A percentile compares a stretch with the other conserved stretches of the same genome.
phyloP scores from a whole-genome alignment of 92 coral and sea anemone genomes.

The Chrysogorgia sp. region DNA sequence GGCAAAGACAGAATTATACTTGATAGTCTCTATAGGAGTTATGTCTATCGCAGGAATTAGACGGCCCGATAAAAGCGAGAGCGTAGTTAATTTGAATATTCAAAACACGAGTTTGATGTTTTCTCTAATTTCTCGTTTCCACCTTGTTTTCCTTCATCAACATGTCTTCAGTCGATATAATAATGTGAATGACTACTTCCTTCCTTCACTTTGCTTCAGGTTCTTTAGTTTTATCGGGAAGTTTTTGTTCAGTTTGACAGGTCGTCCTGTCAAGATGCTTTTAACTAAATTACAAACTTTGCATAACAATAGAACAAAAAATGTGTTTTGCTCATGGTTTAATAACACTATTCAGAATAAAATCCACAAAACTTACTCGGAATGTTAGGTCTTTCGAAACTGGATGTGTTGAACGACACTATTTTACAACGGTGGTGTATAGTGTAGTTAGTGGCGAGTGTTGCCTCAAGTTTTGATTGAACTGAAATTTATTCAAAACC shows the following conservation, averaged over 20 bases:
- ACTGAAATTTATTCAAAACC: neutral
- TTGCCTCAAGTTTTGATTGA: neutral
- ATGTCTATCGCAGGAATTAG: neutral
- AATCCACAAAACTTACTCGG: neutral
- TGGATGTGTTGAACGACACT: too few relatives aligned
- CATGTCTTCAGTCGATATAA: neutral
- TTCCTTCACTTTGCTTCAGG: neutral
- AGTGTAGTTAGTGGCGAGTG: too few relatives aligned
- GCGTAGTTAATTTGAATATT: conserved; percentile 33
- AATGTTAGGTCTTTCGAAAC: too few relatives aligned
- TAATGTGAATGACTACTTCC: neutral
- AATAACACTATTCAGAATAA: conserved; percentile 61
- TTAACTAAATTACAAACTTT: conserved; percentile 98
- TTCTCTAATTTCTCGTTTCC: conserved; percentile 16
- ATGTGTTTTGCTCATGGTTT: conserved; percentile 94
- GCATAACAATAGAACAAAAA: conserved; percentile 91
- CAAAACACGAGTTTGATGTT: conserved; percentile 31
- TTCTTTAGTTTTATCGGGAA: conserved; percentile 13
- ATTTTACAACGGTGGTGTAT: too few relatives aligned
- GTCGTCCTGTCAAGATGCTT: conserved; percentile 97
- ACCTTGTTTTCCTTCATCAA: neutral
- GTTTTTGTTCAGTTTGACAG: conserved; percentile 88
- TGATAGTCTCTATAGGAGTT: neutral
- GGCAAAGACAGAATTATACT: neutral
- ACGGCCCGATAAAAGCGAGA: neutral